Evolutionary conservation across 2,797 vertebrate genomes (phyloP), one percentile per base, ranked within the genome.

Genomic region (Hydrocynus forskahlii): DNA sequence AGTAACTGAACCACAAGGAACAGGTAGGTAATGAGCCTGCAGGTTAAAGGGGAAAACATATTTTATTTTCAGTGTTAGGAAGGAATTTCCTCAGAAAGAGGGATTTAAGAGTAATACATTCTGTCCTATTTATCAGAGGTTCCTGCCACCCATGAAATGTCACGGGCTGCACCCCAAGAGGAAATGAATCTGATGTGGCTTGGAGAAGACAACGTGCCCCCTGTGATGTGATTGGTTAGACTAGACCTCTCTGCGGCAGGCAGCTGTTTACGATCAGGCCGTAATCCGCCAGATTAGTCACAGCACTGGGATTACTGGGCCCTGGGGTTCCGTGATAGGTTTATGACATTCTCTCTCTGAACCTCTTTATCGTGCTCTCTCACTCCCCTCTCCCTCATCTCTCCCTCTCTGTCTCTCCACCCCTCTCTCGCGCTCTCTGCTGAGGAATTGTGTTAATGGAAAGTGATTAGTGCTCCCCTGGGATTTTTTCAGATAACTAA

Each of bases 231-330:
- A 14, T 78, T 50, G 72, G 62, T 12, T 13, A 72, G 17, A 55
- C 62, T 45, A 70, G 62, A 64, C 62, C 13, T 64, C 38, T 29
- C 60, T 6, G 13, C 62, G 38, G 13, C 45, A 54, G 7, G n/a
- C 48, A 5, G 52, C 73, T 57, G 73, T 62, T n/a, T 12, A 64
- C 59, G 76, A 73, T 83, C 60, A 48, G 48, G 6, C 59, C 43
- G 12, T 86, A 86, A 85, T 86, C 80, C 85, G 55, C n/a, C 79
- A 86, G 87, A 86, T 83, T 85, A 82, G 66, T 64, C 35, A 57
- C 40, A 64, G 66, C 76, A 86, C 85, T 82, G 76, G 80, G 82
- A 79, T 86, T 86, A 83, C 79, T 86, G 84, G 67, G 10, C 43
- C 10, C 43, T 7, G 43, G 43, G 43, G 43, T 45, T 10, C 43